Conservation (phyloP, 2,113 vertebrate species). For the Monopterus albus region DNA sequence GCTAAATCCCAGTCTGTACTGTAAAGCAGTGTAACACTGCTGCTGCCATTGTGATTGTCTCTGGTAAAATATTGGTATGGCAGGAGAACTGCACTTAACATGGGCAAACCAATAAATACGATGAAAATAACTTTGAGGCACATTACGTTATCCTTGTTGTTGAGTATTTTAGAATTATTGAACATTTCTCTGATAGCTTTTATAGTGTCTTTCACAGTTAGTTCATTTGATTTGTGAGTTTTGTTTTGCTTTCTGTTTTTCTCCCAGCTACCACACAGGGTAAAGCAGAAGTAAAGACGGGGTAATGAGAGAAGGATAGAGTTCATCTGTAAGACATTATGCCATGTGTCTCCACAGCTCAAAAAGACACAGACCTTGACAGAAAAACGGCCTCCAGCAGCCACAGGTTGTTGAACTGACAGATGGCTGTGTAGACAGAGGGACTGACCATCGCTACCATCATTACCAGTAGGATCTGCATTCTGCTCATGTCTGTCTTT, state of each 20-base stretch:
- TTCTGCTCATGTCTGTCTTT: slow-evolving; percentile 65
- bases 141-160: neutral
- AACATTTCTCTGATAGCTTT: too few relatives aligned
- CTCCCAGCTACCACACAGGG: slow-evolving; percentile 5
- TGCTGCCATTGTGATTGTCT: neutral
- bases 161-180: too few relatives aligned
- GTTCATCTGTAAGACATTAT: slow-evolving; percentile 45
- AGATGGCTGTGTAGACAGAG: slow-evolving; percentile 64
- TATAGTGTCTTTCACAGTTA: neutral
- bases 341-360: slow-evolving; percentile 14
- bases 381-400: slow-evolving; percentile 50
- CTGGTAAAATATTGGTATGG: slow-evolving; percentile 7
- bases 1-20: neutral
- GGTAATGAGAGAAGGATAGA: slow-evolving; percentile 38
- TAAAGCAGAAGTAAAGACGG: slow-evolving; percentile 11
- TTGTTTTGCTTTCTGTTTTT: too few relatives aligned
- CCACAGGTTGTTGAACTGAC: slow-evolving; percentile 77
- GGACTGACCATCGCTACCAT: slow-evolving; percentile 68
- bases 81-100: neutral
- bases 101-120: neutral
- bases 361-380: slow-evolving; percentile 40
- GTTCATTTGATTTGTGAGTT: neutral
- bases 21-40: neutral
- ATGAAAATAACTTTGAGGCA: neutral
- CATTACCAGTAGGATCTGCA: slow-evolving; percentile 69